phyloP scores from a whole-genome alignment of 1,140 invertebrate species.

The Drosophila truncata region DNA sequence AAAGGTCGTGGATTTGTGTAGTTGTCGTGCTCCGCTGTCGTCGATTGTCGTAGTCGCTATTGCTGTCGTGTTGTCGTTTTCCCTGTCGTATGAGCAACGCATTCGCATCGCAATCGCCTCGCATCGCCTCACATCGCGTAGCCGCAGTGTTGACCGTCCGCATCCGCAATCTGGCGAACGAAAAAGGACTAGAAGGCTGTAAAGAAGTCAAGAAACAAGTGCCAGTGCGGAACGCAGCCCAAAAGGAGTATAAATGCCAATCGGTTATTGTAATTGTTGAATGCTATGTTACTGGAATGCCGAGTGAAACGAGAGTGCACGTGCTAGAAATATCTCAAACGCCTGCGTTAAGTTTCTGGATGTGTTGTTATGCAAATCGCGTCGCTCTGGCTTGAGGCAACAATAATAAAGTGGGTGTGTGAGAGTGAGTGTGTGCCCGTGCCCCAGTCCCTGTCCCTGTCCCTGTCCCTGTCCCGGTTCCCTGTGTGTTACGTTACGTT shows the following conservation, averaged over 20 bases:
- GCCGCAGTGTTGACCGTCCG: slow-evolving; percentile 43
- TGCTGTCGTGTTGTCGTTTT: slow-evolving; percentile 31
- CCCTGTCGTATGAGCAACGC: slow-evolving; percentile 24
- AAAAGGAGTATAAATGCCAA: not conserved
- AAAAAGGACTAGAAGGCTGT: not conserved
- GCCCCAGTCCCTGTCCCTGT: not conserved
- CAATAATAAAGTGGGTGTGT: slow-evolving; percentile 49
- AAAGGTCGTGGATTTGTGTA: slow-evolving; percentile 85
- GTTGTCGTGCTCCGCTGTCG: slow-evolving; percentile 67
- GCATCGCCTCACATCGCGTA: slow-evolving; percentile 37
- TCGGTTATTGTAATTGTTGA: slow-evolving; percentile 35
- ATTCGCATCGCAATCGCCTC: slow-evolving; percentile 16
- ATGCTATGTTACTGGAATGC: slow-evolving; percentile 15
- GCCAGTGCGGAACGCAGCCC: slow-evolving; percentile 2
- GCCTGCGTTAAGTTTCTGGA: slow-evolving; percentile 47
- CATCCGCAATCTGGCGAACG: slow-evolving; percentile 35
- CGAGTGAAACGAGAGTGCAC: slow-evolving; percentile 35
- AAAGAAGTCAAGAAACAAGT: slow-evolving; percentile 38
- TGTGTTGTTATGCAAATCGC: slow-evolving; percentile 76
- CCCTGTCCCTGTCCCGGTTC: not conserved
- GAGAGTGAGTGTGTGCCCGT: slow-evolving; percentile 29
- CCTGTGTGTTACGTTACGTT: slow-evolving; percentile 17
- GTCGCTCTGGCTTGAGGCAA: slow-evolving; percentile 59
- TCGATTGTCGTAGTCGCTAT: slow-evolving; percentile 29
- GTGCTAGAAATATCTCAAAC: slow-evolving; percentile 48